Conservation (phyloP, 1,140 invertebrate genomes). For the Phenacoccus solenopsis region DNA sequence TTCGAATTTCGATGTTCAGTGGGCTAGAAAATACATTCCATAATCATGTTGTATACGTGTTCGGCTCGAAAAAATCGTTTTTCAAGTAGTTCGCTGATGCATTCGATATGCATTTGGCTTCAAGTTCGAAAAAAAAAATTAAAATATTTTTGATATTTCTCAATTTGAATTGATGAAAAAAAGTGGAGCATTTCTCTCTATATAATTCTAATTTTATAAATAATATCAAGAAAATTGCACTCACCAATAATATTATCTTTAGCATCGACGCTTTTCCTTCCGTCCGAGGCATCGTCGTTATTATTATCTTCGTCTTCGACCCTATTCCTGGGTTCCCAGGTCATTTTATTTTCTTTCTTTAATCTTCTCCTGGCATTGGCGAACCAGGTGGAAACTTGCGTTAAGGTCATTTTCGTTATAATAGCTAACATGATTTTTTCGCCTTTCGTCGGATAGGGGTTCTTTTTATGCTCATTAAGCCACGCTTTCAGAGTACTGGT, state of each 20-base stretch:
- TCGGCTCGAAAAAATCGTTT: too few species aligned
- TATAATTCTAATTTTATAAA: too few species aligned
- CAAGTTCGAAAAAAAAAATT: too few species aligned
- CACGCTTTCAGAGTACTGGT: slow-evolving; percentile 94
- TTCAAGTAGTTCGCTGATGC: too few species aligned
- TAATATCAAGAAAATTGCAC: background rate
- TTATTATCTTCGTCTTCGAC: slow-evolving; percentile 81
- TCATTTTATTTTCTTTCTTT: slow-evolving; percentile 99
- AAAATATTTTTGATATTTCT: too few species aligned
- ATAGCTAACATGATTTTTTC: slow-evolving; percentile 99
- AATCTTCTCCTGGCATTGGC: slow-evolving; percentile 88
- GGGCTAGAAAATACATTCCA: too few species aligned
- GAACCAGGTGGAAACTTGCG: slow-evolving; percentile 98
- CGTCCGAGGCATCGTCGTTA: slow-evolving; percentile 63
- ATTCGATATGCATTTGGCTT: too few species aligned
- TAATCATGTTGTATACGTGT: too few species aligned
- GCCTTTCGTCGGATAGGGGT: slow-evolving; percentile 96
- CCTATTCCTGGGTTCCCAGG: slow-evolving; percentile 85
- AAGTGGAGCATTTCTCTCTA: background rate
- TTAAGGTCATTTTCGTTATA: slow-evolving; percentile 97
- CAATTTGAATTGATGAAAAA: background rate
- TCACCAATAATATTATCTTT: slow-evolving; percentile 40
- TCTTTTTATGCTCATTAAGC: slow-evolving; percentile 97
- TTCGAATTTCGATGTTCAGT: too few species aligned
- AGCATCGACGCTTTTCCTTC: slow-evolving; percentile 63